Conservation (phyloP, 2,888 invertebrate genomes). For the Mongoloraphidia duomilia region DNA sequence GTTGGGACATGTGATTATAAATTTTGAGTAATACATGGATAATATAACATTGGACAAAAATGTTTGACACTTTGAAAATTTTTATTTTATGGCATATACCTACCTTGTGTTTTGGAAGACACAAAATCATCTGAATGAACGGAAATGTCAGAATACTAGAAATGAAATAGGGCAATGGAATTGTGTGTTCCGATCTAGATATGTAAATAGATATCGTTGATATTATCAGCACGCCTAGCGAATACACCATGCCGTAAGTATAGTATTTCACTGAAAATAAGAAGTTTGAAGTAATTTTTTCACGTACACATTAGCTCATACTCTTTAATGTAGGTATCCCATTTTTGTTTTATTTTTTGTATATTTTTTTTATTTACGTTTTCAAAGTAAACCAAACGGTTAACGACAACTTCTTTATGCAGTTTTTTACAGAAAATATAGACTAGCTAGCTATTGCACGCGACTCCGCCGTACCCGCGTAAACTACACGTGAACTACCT, state of each 20-base stretch:
- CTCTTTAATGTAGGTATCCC: no score
- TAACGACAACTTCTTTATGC: no score
- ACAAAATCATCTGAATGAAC: conserved; percentile 19
- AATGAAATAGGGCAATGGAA: conserved; percentile 19
- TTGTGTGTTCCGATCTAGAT: conserved; percentile 19
- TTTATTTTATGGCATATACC: conserved; percentile 2
- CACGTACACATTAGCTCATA: conserved; percentile 4
- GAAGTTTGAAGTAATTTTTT: not conserved
- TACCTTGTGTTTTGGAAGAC: conserved; percentile 23
- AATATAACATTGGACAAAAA: no score
- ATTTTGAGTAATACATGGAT: no score
- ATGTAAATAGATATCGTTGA: conserved; percentile 24
- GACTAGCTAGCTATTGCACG: no score
- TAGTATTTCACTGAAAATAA: conserved; percentile 24
- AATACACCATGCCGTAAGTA: conserved; percentile 20
- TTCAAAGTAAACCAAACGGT: no score
- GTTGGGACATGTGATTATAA: no score
- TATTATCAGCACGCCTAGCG: conserved; percentile 20
- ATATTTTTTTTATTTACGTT: not conserved
- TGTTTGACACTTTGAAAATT: not conserved
- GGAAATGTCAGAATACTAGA: conserved; percentile 19
- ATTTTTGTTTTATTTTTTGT: no score
- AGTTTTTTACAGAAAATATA: no score
- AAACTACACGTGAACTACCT: no score
- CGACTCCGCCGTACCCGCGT: no score